Conservation (phyloP, 2,888 invertebrate species). For the Diaperis boleti region DNA sequence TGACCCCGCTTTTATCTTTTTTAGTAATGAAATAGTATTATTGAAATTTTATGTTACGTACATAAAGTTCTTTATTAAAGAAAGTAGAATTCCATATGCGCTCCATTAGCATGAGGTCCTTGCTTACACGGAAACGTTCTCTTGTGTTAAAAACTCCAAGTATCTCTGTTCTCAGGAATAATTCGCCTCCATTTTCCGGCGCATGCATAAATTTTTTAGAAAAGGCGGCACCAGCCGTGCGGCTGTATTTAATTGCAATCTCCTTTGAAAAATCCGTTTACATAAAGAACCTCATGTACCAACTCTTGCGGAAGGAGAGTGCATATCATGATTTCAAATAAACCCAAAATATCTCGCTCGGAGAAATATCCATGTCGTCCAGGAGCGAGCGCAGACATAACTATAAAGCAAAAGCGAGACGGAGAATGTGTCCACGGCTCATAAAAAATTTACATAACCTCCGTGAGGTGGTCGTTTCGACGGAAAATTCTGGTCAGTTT, state of each 20-base stretch:
- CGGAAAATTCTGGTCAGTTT: slow-evolving; percentile 5
- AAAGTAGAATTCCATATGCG: neutral
- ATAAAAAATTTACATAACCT: slow-evolving; percentile 43
- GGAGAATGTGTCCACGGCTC: slow-evolving; percentile 36
- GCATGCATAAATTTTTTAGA: slow-evolving; percentile 21
- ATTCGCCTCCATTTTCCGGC: slow-evolving; percentile 20
- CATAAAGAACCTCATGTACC: slow-evolving; percentile 16
- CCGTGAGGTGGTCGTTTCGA: slow-evolving; percentile 13
- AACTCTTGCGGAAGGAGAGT: slow-evolving; percentile 17
- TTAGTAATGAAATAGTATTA: too few relatives aligned
- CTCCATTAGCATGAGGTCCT: neutral
- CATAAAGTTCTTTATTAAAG: neutral
- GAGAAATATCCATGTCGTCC: slow-evolving; percentile 16
- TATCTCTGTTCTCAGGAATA: slow-evolving; percentile 20
- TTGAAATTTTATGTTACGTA: neutral
- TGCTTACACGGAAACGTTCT: slow-evolving; percentile 9
- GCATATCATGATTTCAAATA: slow-evolving; percentile 26
- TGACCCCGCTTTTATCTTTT: too few relatives aligned
- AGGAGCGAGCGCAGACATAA: slow-evolving; percentile 5
- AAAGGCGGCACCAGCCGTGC: neutral
- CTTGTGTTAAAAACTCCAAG: slow-evolving; percentile 10
- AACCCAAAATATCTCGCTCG: slow-evolving; percentile 8
- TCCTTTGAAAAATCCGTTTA: slow-evolving; percentile 23
- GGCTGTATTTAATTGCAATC: slow-evolving; percentile 24
- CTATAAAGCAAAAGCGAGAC: slow-evolving; percentile 25